phyloP scores from a whole-genome alignment of 2,113 vertebrate species.

The Antidorcas marsupialis region DNA sequence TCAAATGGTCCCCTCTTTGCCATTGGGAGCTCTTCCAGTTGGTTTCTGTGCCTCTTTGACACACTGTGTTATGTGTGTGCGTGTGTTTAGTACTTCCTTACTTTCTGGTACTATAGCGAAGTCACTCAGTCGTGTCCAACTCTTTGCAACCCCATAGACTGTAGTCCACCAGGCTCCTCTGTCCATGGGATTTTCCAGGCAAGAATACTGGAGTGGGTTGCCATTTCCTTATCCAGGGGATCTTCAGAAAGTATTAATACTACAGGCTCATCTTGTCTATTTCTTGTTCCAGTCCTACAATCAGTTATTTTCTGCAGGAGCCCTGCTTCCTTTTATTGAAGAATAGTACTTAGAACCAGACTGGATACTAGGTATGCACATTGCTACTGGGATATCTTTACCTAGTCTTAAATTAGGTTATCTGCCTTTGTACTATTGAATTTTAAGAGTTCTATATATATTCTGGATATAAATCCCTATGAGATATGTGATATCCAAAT shows the following conservation, averaged over 20 bases:
- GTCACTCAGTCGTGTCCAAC: not conserved
- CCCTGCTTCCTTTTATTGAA: not conserved
- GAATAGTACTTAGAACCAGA: not conserved
- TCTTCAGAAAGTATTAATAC: not conserved
- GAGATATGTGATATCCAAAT: not conserved
- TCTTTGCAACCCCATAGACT: not conserved
- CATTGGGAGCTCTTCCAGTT: too few relatives aligned
- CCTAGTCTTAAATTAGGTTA: not conserved
- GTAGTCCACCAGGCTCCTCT: not conserved
- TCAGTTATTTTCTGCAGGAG: not conserved
- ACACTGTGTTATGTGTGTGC: not conserved
- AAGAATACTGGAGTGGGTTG: not conserved
- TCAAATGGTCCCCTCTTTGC: not conserved
- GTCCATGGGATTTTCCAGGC: not conserved
- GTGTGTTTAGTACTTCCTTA: not conserved
- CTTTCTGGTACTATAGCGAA: not conserved
- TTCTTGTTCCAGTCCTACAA: not conserved
- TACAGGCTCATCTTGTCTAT: not conserved
- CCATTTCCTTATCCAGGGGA: not conserved
- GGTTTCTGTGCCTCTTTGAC: not conserved
- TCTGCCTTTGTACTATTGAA: not conserved
- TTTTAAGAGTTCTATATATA: not conserved
- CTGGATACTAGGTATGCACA: not conserved
- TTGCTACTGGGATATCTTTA: not conserved
- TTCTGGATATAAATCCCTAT: not conserved